These are phyloP conservation scores for Rhea americana DNA, from an alignment of 2,113 vertebrate species.

Conservation along the genomic window DNA sequence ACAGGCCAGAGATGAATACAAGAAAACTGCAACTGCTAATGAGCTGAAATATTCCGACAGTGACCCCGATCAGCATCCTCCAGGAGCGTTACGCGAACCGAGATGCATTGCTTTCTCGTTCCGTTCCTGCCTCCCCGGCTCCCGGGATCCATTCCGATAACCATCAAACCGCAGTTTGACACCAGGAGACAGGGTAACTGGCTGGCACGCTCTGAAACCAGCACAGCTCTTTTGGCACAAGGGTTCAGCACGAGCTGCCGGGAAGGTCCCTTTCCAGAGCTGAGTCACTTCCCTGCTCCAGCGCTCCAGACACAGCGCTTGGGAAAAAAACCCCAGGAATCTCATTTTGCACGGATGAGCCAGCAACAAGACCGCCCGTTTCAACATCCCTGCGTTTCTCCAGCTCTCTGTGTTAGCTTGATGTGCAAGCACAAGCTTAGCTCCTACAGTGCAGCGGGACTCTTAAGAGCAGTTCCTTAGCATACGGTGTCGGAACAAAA, in stretches of 20 bases:
- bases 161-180: slow-evolving; percentile 27
- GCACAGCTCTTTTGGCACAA: slow-evolving; percentile 29
- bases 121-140: background rate
- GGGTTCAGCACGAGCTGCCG: slow-evolving; percentile 43
- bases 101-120: background rate
- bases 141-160: background rate
- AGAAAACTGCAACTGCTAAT: slow-evolving; percentile 37
- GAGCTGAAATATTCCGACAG: background rate
- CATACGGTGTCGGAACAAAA: slow-evolving; percentile 53
- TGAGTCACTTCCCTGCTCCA: slow-evolving; percentile 60
- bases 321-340: background rate
- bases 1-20: background rate
- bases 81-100: background rate
- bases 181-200: slow-evolving; percentile 8
- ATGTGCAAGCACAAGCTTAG: slow-evolving; percentile 14
- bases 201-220: slow-evolving; percentile 25
- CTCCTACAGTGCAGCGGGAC: background rate
- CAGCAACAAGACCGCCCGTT: background rate
- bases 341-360: background rate
- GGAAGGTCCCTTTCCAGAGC: slow-evolving; percentile 27
- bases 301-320: slow-evolving; percentile 14
- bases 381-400: background rate
- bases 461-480: slow-evolving; percentile 1
- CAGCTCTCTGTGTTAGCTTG: background rate
- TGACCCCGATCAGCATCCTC: slow-evolving; percentile 11